Base-by-base conservation (phyloP, 2,797 vertebrate genomes). In the Sciurus carolinensis region DNA sequence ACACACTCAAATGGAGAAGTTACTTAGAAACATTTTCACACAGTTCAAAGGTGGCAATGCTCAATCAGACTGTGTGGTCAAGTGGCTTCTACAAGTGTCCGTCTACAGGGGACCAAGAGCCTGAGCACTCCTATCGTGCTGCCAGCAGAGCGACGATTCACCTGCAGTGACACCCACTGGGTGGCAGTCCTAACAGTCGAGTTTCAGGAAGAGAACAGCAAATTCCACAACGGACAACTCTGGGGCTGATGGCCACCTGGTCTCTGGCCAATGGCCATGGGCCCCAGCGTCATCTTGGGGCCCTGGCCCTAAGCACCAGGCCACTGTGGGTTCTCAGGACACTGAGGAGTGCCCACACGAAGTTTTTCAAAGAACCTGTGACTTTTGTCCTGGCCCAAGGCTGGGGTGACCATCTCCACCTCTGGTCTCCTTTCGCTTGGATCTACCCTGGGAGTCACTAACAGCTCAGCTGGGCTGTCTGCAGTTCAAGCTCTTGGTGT, bases 241-340 rank as follows among this genome's bases (percentile, higher is more conserved):
- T 1, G 9, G 47, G 50, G 11, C 71, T 17, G 6, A 12, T 1
- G 30, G 76, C 18, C 5, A 30, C 28, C 20, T 1, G 2, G 67
- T 39, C 28, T 20, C 52, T 0, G 0, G 20, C 12, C 24, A 15
- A 24, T 7, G 30, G 5, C 39, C 15, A 0, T 0, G 12, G n/a
- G 57, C 66, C 39, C 42, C 0, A 20, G 52, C 1, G 20, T 0
- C 11, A 11, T 8, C 26, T 1, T 3, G 39, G 2, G 22, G 42
- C 39, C 57, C 28, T 47, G 8, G 47, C 20, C 13, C 30, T 4
- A 0, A 54, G 18, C 30, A 75, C 75, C 22, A 26, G 57, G 5
- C 24, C 24, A 3, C 3, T 0, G 5, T 42, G 62, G 22, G 6
- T 26, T 67, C 86, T 36, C 18, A 0, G 8, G 59, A 50, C 3